Base-by-base conservation (phyloP, 2,113 vertebrate genomes). In the Brachionichthys hirsutus region DNA sequence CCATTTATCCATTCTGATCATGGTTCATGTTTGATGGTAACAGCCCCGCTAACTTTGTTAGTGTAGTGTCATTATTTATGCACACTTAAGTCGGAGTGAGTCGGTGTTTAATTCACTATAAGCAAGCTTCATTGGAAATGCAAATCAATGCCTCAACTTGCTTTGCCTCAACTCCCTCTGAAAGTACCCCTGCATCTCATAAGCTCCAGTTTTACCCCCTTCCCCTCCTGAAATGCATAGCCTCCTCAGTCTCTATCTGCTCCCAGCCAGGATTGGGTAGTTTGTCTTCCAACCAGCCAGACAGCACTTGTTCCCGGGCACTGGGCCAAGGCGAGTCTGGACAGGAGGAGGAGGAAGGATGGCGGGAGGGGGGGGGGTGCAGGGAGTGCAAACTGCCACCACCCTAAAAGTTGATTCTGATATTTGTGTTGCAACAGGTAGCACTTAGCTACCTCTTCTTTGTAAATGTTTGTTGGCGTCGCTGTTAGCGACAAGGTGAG, bases 91-190 rank as follows among this genome's bases (percentile, higher is more conserved):
- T 73, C 81, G 12, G 69, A 81, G 84, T 87, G 80, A 67, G 55
- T 80, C 49, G 46, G 70, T 61, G 75, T 85, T 85, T 90, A 90
- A 91, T 90, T 92, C 88, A 91, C 86, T 85, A 85, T 85, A 88
- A 87, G 88, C 81, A 63, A 65, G 24, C 75, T 87, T 87, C 86
- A 89, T 90, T 90, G 81, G 85, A 91, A 91, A 91, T 89, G 85
- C 88, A 91, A 91, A 92, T 91, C 81, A 73, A 79, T 84, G 72
- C 53, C 62, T 52, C 62, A 18, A 63, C 60, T 67, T 12, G 59
- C 54, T 79, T 80, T 79, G 70, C 79, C 62, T 82, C 80, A 58
- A 62, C 67, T 82, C 82, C 53, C 73, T 70, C 68, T 68, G 71
- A 64, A 75, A 50, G 55, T 30, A 71, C 75, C 45, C 56, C 60